A percentile compares a stretch with the other conserved stretches of the same genome.
Conservation (phyloP, 64 coral and sea anemone species). For the Montipora cactus region DNA sequence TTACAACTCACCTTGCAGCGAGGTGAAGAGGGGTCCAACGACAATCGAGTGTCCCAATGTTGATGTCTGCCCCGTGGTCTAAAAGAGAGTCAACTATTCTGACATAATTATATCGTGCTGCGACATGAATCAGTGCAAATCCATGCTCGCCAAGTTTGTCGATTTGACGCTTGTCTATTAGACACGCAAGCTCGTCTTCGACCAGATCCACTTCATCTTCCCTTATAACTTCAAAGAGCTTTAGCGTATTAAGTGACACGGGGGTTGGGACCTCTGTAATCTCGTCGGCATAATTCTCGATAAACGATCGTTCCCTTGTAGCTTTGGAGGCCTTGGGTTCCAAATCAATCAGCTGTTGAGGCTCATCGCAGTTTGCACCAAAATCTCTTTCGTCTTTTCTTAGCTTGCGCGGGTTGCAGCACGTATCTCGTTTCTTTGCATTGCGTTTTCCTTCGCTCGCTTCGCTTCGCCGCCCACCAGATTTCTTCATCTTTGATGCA, state of each 20-base stretch:
- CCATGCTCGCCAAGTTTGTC: slow-evolving; percentile 24
- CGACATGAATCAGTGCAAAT: slow-evolving; percentile 47
- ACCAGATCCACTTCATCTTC: slow-evolving; percentile 53
- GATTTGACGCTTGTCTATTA: neutral
- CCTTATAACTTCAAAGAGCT: slow-evolving; percentile 38
- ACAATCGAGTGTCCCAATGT: slow-evolving; percentile 41
- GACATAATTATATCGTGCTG: slow-evolving; percentile 43
- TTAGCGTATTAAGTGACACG: slow-evolving; percentile 1
- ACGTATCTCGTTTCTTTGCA: neutral
- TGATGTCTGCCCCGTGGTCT: slow-evolving; percentile 38
- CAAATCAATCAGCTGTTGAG: neutral
- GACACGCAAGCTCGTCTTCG: slow-evolving; percentile 18
- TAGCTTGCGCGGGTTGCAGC: neutral
- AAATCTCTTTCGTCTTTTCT: neutral
- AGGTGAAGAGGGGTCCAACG: slow-evolving; percentile 56
- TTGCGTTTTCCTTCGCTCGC: neutral
- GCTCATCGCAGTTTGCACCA: neutral
- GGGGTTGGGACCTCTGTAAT: neutral
- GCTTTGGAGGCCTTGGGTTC: neutral
- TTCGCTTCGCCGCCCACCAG: neutral
- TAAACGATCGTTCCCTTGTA: neutral
- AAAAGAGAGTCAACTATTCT: slow-evolving; percentile 14
- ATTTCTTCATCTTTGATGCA: neutral
- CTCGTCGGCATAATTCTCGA: neutral
- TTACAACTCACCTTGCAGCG: neutral